Evolutionary conservation across 2,888 invertebrate species (phyloP), one percentile per base, ranked within the genome.

Genomic region (Heliothis peltigera): DNA sequence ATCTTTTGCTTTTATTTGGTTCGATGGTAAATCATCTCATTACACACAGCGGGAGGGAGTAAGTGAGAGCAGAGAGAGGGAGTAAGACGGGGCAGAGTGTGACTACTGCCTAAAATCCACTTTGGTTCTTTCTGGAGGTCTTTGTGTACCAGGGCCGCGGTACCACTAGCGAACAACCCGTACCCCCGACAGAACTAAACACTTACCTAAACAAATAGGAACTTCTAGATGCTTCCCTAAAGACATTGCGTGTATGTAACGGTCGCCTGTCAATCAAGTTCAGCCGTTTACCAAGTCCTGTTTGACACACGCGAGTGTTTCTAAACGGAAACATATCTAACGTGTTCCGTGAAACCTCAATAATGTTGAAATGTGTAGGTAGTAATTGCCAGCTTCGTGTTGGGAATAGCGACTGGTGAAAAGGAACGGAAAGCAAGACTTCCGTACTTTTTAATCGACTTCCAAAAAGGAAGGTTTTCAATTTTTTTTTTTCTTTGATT

Each of bases 401-500:
- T 15, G 25, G 8, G 28, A 52, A 47, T 28, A 7, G 51, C 17
- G 51, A 19, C 28, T 12, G 32, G 39, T 52, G n/a, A 39, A 66
- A 70, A 19, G 28, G 44, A 7, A 44, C n/a, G 69, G 69, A 68
- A 48, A 19, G 4, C 22, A n/a, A 15, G 10, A 42, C 22, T 25
- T 46, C 44, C 44, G 66, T 17, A 46, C 17, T 19, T 10, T 4
- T n/a, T n/a, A n/a, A n/a, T n/a, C n/a, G n/a, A n/a, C n/a, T n/a
- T n/a, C n/a, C n/a, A n/a, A n/a, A n/a, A n/a, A n/a, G n/a, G n/a
- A n/a, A n/a, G n/a, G n/a, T n/a, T n/a, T n/a, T n/a, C n/a, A n/a
- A n/a, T n/a, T n/a, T n/a, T n/a, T n/a, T n/a, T n/a, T n/a, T n/a
- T n/a, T n/a, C n/a, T n/a, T n/a, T n/a, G n/a, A n/a, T n/a, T n/a